Percentiles rank a stretch among this genome's conserved stretches.
These are phyloP conservation scores for Bubo bubo DNA, from an alignment of 2,113 vertebrate genomes.

Conservation along the genomic window DNA sequence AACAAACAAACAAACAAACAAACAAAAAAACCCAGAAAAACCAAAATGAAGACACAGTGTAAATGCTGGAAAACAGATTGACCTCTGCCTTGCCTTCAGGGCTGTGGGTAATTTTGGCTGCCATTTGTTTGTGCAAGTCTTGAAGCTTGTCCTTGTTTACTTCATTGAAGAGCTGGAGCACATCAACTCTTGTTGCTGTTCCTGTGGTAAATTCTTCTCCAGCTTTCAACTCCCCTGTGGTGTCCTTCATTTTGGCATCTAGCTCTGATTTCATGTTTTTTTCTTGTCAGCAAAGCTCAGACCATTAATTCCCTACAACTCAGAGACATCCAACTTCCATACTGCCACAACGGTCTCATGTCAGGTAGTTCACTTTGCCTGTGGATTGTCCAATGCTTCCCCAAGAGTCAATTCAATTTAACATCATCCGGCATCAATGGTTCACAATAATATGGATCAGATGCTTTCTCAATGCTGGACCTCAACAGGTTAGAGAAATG, in stretches of 20 bases:
- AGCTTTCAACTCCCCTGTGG: background rate
- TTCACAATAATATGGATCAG: background rate
- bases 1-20: too few species aligned
- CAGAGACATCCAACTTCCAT: background rate
- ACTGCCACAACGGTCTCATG: background rate
- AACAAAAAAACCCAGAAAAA: too few species aligned
- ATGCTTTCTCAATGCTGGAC: background rate
- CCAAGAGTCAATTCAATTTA: background rate
- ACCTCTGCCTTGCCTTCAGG: background rate
- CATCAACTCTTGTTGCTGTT: background rate
- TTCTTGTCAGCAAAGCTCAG: background rate
- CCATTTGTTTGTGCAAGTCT: background rate
- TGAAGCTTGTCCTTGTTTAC: background rate
- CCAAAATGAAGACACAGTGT: background rate
- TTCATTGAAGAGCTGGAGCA: background rate
- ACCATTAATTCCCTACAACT: background rate
- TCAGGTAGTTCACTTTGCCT: background rate
- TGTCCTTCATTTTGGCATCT: background rate
- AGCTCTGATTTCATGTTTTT: background rate
- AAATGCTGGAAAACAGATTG: background rate
- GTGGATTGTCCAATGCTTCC: background rate
- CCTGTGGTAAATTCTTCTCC: background rate
- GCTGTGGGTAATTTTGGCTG: background rate
- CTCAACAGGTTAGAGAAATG: background rate
- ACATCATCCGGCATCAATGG: background rate